Conservation (phyloP, 2,113 vertebrate genomes). For the Thymallus thymallus region DNA sequence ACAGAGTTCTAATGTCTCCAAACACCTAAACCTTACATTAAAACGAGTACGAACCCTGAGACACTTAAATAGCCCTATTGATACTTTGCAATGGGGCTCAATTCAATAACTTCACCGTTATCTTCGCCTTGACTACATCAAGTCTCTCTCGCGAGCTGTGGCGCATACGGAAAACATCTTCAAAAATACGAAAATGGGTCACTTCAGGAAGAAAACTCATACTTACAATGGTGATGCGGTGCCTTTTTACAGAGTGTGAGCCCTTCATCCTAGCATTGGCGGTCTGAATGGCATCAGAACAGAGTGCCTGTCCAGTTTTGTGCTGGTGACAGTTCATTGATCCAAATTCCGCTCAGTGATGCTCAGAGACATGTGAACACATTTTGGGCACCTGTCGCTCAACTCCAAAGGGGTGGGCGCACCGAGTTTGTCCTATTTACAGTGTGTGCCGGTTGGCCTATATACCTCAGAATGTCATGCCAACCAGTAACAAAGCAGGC, state of each 20-base stretch:
- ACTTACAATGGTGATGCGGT: conserved; percentile 67
- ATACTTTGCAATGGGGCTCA: too few relatives aligned
- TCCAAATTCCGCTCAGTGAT: conserved; percentile 27
- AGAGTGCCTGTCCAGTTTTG: conserved; percentile 11
- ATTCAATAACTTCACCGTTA: too few relatives aligned
- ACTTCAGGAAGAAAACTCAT: conserved; percentile 10
- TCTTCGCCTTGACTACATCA: too few relatives aligned
- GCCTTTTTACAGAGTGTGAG: conserved; percentile 55
- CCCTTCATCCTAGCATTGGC: conserved; percentile 62
- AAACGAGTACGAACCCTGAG: background rate
- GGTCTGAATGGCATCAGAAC: conserved; percentile 36
- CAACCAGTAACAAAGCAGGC: too few relatives aligned
- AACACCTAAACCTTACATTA: background rate
- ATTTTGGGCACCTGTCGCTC: conserved; percentile 31
- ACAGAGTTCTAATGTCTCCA: background rate
- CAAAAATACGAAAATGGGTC: background rate
- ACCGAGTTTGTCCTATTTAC: conserved; percentile 63
- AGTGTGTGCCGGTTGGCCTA: too few relatives aligned
- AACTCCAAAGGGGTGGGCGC: conserved; percentile 12
- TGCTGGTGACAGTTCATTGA: conserved; percentile 36
- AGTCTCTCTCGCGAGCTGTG: background rate
- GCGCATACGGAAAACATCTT: background rate
- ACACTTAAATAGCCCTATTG: too few relatives aligned
- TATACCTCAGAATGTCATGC: too few relatives aligned
- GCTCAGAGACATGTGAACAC: conserved; percentile 32